phyloP scores from a whole-genome alignment of 2,113 vertebrate species.

The Manacus vitellinus region DNA sequence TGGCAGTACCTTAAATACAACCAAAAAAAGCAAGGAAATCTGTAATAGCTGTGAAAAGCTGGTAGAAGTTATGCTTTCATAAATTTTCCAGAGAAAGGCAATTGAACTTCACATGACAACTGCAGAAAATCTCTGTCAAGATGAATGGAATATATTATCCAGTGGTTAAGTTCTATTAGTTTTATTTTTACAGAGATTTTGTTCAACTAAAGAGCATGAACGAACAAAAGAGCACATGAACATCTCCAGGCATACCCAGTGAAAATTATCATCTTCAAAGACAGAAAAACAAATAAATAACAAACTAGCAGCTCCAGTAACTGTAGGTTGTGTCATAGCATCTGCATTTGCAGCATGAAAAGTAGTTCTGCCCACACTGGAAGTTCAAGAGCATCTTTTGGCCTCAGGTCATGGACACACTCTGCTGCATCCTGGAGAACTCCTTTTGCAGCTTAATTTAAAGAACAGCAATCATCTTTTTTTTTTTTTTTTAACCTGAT shows the following conservation, averaged over 20 bases:
- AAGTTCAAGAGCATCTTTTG: background rate
- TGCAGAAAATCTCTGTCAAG: background rate
- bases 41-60: background rate
- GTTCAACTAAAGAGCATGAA: background rate
- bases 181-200: conserved; percentile 18
- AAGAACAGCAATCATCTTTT: background rate
- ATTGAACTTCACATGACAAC: background rate
- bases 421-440: background rate
- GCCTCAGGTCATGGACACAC: background rate
- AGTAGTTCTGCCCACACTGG: background rate
- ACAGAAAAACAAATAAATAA: conserved; percentile 20
- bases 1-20: background rate
- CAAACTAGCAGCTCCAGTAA: background rate
- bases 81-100: background rate
- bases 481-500: background rate
- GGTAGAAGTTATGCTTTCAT: background rate
- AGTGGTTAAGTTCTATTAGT: background rate
- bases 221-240: background rate
- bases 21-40: background rate
- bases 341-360: conserved; percentile 41
- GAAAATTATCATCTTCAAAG: conserved; percentile 28
- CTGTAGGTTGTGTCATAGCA: conserved; percentile 45
- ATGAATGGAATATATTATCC: background rate
- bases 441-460: background rate
- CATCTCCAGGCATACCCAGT: background rate